Evolutionary conservation across 2,113 vertebrate genomes (phyloP).

Genomic region (Megaceryle maxima): DNA sequence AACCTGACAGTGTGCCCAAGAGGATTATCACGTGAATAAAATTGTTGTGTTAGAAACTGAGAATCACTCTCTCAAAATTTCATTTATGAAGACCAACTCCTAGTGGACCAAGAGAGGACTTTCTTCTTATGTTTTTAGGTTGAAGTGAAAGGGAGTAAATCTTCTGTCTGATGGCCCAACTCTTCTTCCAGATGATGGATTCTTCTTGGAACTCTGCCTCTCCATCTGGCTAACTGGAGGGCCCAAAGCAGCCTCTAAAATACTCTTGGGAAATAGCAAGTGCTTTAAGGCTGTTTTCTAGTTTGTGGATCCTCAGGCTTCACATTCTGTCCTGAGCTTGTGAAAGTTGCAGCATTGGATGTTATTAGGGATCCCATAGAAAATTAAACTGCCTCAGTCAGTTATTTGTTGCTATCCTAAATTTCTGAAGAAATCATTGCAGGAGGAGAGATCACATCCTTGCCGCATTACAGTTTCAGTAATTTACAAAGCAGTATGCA

Average conservation of each 20-base stretch:
- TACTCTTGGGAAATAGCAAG: neutral
- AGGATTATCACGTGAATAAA: neutral
- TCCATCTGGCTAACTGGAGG: neutral
- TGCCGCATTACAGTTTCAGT: neutral
- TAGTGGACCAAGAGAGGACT: neutral
- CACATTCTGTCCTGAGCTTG: neutral
- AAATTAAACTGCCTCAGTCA: neutral
- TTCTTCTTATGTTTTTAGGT: neutral
- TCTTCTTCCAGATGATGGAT: neutral
- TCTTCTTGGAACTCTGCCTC: neutral
- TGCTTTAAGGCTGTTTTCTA: neutral
- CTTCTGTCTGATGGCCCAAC: neutral
- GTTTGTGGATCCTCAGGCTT: neutral
- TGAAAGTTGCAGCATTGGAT: neutral
- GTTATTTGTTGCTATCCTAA: neutral
- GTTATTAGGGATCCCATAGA: neutral
- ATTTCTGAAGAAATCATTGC: neutral
- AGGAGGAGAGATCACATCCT: neutral
- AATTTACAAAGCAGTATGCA: neutral
- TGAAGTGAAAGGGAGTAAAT: neutral
- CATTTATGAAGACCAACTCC: neutral
- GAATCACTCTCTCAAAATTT: neutral
- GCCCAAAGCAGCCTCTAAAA: neutral
- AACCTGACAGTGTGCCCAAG: neutral
- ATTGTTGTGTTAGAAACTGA: neutral